These are phyloP conservation scores for Accipiter cooperii DNA, from an alignment of 2,113 vertebrate species.

Conservation along the genomic window DNA sequence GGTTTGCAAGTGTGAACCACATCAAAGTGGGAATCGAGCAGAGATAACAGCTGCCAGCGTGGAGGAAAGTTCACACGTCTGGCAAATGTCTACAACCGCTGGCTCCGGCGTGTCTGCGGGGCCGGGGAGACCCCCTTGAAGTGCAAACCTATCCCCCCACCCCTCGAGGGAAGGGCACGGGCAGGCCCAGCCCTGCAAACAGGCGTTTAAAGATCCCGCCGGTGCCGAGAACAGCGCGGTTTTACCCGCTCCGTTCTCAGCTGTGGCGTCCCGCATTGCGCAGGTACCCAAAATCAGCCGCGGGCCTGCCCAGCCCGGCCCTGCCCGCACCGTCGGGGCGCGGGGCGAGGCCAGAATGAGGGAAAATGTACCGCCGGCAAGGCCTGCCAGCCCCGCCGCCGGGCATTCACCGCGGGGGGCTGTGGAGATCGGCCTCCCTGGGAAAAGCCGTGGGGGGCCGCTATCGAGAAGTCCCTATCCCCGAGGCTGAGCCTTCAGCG, in stretches of 20 bases:
- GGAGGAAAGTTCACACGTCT: slow-evolving; percentile 41
- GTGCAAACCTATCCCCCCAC: slow-evolving; percentile 23
- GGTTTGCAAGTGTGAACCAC: slow-evolving; percentile 45
- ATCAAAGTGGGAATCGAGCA: slow-evolving; percentile 50
- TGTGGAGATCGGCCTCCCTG: no score
- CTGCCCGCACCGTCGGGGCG: no score
- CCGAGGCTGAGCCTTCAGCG: not conserved
- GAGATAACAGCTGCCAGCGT: slow-evolving; percentile 15
- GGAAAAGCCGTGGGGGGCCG: not conserved
- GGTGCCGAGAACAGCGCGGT: not conserved
- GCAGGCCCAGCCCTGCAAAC: not conserved
- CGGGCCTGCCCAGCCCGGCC: no score
- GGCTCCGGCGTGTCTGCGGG: slow-evolving; percentile 56
- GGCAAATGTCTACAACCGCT: slow-evolving; percentile 45
- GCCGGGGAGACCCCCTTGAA: slow-evolving; percentile 27
- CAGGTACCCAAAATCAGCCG: not conserved
- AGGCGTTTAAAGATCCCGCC: not conserved
- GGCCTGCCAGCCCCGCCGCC: no score
- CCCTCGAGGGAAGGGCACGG: not conserved
- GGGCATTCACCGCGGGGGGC: not conserved
- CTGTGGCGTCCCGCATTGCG: not conserved
- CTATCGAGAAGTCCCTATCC: not conserved
- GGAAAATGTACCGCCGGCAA: not conserved
- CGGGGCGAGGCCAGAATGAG: not conserved
- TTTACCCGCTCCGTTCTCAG: not conserved